Percentiles rank a stretch among this genome's conserved stretches.
phyloP scores from a whole-genome alignment of 1,140 invertebrate species.

The Mesaphorura yosii region DNA sequence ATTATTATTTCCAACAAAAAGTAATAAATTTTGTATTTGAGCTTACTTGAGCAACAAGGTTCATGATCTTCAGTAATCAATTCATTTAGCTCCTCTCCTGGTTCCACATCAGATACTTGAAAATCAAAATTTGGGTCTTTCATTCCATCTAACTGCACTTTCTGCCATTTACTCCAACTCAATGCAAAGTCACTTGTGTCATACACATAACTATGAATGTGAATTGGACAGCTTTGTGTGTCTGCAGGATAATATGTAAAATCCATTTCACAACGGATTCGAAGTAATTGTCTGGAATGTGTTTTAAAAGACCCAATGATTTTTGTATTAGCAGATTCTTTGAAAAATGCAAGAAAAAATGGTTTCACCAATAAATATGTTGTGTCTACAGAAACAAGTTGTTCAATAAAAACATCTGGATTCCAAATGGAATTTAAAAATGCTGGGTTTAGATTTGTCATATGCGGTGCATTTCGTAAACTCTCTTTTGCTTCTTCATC shows the following conservation, averaged over 20 bases:
- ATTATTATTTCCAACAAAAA: background rate
- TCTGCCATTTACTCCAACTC: background rate
- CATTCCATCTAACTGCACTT: background rate
- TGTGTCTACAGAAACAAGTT: too few relatives aligned
- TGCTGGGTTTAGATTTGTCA: too few relatives aligned
- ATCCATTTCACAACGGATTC: constrained; percentile 15
- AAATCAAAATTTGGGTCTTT: background rate
- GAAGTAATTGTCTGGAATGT: background rate
- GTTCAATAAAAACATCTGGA: too few relatives aligned
- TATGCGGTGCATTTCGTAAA: too few relatives aligned
- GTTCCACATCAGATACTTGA: background rate
- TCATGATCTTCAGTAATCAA: background rate
- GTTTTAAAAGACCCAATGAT: background rate
- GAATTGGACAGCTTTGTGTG: constrained; percentile 18
- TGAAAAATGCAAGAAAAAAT: too few relatives aligned
- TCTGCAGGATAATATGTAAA: constrained; percentile 24
- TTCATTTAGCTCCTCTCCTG: background rate
- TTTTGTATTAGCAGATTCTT: too few relatives aligned
- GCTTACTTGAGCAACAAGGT: background rate
- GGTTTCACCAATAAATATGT: too few relatives aligned
- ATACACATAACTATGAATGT: constrained; percentile 11
- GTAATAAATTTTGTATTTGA: background rate
- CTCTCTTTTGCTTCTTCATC: too few relatives aligned
- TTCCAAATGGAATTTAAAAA: too few relatives aligned
- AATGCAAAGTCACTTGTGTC: background rate